Conservation (phyloP, 1,140 invertebrate species). For the Bradysia coprophila region DNA sequence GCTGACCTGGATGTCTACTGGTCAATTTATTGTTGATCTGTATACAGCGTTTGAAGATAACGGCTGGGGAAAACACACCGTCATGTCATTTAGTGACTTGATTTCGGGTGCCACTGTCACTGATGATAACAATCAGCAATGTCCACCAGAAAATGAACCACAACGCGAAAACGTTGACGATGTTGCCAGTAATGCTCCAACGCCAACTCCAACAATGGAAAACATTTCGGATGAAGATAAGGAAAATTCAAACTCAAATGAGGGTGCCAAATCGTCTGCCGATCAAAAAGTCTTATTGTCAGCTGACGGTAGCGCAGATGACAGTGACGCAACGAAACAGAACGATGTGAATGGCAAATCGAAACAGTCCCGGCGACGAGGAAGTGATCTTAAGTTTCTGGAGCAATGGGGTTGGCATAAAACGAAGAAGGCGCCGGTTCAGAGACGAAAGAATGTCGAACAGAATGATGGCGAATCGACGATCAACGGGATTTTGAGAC, state of each 20-base stretch:
- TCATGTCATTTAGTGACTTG: too few relatives aligned
- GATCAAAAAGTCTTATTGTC: background rate
- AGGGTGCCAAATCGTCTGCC: background rate
- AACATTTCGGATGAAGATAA: background rate
- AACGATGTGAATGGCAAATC: slow-evolving; percentile 20
- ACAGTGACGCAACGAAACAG: background rate
- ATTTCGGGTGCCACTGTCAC: too few relatives aligned
- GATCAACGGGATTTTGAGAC: slow-evolving; percentile 39
- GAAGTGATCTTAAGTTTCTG: slow-evolving; percentile 42
- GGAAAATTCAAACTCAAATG: background rate
- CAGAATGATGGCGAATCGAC: slow-evolving; percentile 38
- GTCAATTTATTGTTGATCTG: too few relatives aligned
- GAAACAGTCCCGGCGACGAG: slow-evolving; percentile 34
- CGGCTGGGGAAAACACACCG: too few relatives aligned
- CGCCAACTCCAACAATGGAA: background rate
- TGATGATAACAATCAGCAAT: too few relatives aligned
- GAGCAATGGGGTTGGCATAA: slow-evolving; percentile 56
- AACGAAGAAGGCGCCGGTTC: slow-evolving; percentile 40
- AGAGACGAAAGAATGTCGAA: slow-evolving; percentile 34
- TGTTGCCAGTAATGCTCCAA: slow-evolving; percentile 3
- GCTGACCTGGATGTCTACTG: too few relatives aligned
- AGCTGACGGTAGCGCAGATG: background rate
- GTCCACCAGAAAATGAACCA: slow-evolving; percentile 1
- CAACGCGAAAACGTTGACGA: slow-evolving; percentile 1
- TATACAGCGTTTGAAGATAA: too few relatives aligned